Base-by-base conservation (phyloP, 1,140 invertebrate genomes). In the Drosophila obscura region DNA sequence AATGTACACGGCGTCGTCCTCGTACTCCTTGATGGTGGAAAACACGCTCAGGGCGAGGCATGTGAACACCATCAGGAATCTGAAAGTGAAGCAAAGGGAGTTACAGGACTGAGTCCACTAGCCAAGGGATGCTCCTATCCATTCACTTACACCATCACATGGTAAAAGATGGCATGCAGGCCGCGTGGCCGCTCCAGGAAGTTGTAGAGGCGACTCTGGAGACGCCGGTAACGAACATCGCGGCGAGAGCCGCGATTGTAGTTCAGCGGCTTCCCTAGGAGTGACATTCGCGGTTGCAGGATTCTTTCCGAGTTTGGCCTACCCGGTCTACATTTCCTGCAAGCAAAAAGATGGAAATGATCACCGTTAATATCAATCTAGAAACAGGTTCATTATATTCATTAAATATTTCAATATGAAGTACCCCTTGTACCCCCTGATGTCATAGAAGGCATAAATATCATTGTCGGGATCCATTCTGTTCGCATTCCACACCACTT, bases 161-260 rank as follows among this genome's bases (percentile, higher is more conserved):
- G 97, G 93, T 98, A 98, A 75, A 95, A 93, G 90, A 97, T 95
- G 63, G 97, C 96, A 91, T 95, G 95, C 91, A 95, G 94, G 73
- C 96, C 96, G 77, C 97, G 94, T 59, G 97, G 97, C 91, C 97
- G 93, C 93, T 98, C 97, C 90, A 98, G 94, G 93, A 98, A 98
- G 93, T 98, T 98, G 94, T 98, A 98, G 91, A 98, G 94, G 92
- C 96, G 95, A 89, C 96, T 96, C 93, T 98, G 97, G 55, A 97
- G 93, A 90, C 96, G 95, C 87, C 97, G 94, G 93, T 97, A 98
- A 75, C 96, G 94, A 92, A 96, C 96, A 94, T 97, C 97, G 93
- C 96, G 94, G 92, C 96, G 95, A 93, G 95, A 95, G 92, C 95
- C 95, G 93, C 95, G 95, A 91, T 92, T 92, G 93, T 97, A 96